Conservation (phyloP, 2,797 vertebrate species). For the Aselliscus stoliczkanus region DNA sequence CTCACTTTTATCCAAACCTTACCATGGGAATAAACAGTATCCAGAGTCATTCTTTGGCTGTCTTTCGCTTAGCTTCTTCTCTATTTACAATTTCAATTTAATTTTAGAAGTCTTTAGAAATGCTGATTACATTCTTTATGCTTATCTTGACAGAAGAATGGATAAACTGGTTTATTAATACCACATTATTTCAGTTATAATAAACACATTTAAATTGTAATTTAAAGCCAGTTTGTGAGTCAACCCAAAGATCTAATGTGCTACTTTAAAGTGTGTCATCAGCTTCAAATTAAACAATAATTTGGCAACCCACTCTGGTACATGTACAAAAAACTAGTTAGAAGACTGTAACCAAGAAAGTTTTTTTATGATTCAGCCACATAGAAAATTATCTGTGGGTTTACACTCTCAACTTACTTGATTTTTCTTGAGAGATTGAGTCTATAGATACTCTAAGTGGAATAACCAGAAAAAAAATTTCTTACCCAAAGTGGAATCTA, state of each 20-base stretch:
- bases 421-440: conserved; percentile 63
- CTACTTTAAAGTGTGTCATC: conserved; percentile 60
- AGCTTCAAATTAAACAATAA: conserved; percentile 73
- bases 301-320: conserved; percentile 69
- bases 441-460: background rate
- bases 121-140: conserved; percentile 65
- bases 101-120: conserved; percentile 59
- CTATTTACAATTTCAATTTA: conserved; percentile 58
- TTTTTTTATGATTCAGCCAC: conserved; percentile 54
- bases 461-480: conserved; percentile 53
- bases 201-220: conserved; percentile 73
- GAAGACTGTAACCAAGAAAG: conserved; percentile 55
- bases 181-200: conserved; percentile 69
- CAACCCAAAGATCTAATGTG: conserved; percentile 62
- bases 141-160: conserved; percentile 62
- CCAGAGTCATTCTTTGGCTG: conserved; percentile 31
- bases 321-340: conserved; percentile 63
- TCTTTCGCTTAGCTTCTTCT: conserved; percentile 32
- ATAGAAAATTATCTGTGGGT: conserved; percentile 60
- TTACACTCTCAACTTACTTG: conserved; percentile 60
- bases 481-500: background rate
- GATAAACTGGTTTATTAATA: conserved; percentile 76
- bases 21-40: background rate
- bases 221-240: conserved; percentile 72
- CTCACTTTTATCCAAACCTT: background rate